Evolutionary conservation across 1,140 invertebrate genomes (phyloP), one percentile per base, ranked within the genome.

Genomic region (Bombus confusus): DNA sequence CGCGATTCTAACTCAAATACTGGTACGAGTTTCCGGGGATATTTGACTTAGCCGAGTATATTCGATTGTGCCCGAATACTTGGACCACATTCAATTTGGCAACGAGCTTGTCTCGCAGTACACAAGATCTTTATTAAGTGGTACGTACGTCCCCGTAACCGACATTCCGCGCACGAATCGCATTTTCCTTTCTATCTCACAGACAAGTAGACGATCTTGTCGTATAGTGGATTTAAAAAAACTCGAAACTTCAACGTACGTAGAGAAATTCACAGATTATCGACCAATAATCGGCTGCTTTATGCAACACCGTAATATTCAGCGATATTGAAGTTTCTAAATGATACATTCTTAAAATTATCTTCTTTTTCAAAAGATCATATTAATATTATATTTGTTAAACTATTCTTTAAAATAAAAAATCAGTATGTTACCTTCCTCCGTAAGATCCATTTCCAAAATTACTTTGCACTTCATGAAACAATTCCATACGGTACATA

Each of bases 1-100:
- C 39, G 34, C 82, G 80, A 69, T 59, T 66, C 81, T 78, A 85
- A 91, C 82, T 87, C 87, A 91, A 88, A 90, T 87, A 91, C 74
- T 69, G 22, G 43, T 37, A 62, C 62, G 68, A 78, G 57, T 78
- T 76, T 43, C 34, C n/a, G 59, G 71, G 59, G 64, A 88, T 91
- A 91, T 91, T 91, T 91, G 89, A 85, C 86, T 90, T 89, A 85
- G 68, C 18, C 79, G 78, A 76, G 73, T 77, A 66, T 69, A 71
- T 79, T 64, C 57, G 62, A 83, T 83, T 62, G 37, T 75, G 15
- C 59, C 41, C 39, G 73, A 81, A 89, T 83, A 79, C 85, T 76
- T 87, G 80, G 80, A 41, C 76, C 78, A 74, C 75, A 64, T 89
- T 89, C 81, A 80, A 87, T 89, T 66, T 81, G 59, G 72, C 78